Evolutionary conservation across 1,140 invertebrate genomes (phyloP).

Genomic region (Pogonognathellus flavescens): DNA sequence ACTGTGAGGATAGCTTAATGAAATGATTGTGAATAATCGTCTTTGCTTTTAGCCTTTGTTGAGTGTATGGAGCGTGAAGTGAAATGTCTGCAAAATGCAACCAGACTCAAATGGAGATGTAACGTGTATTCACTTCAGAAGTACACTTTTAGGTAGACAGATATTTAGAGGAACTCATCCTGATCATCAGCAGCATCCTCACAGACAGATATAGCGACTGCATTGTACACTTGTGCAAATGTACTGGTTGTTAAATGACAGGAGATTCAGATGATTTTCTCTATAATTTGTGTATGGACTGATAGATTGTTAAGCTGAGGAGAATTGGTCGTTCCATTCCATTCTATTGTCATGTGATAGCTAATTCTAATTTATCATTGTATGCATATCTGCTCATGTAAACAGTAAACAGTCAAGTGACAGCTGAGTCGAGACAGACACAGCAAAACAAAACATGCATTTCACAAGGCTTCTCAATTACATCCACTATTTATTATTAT

Average conservation of each 20-base stretch:
- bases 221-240: too few relatives aligned
- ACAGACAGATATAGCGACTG: too few relatives aligned
- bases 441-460: not conserved
- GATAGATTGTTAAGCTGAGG: not conserved
- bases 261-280: too few relatives aligned
- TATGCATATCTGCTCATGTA: constrained; percentile 20
- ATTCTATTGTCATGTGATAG: not conserved
- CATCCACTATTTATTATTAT: too few relatives aligned
- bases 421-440: not conserved
- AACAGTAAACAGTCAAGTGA: not conserved
- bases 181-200: too few relatives aligned
- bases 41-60: not conserved
- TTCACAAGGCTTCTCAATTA: too few relatives aligned
- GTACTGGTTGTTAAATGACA: too few relatives aligned
- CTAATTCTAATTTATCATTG: constrained; percentile 31
- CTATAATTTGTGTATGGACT: not conserved
- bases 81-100: not conserved
- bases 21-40: constrained; percentile 27
- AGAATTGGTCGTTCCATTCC: not conserved
- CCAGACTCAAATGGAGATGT: too few relatives aligned
- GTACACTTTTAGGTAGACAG: too few relatives aligned
- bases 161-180: too few relatives aligned
- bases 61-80: not conserved
- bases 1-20: not conserved
- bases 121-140: too few relatives aligned